Evolutionary conservation across 1,140 invertebrate species (phyloP).

Genomic region (Zophobas atratus): DNA sequence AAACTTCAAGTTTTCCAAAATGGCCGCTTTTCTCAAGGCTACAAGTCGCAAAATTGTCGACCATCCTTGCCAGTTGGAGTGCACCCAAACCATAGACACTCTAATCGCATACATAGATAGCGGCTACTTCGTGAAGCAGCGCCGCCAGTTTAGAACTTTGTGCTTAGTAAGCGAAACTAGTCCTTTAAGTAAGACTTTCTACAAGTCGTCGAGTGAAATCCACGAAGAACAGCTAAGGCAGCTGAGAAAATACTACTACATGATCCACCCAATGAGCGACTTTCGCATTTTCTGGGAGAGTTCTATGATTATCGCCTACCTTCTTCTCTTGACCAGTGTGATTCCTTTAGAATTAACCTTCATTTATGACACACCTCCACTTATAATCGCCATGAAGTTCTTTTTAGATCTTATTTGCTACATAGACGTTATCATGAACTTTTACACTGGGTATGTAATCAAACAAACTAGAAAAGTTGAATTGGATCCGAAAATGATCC

Average conservation of each 20-base stretch:
- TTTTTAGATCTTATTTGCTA: slow-evolving; percentile 32
- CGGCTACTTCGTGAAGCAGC: slow-evolving; percentile 51
- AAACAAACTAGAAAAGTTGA: slow-evolving; percentile 27
- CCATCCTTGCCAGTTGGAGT: not conserved
- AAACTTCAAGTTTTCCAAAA: not conserved
- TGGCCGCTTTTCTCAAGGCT: not conserved
- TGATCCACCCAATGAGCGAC: slow-evolving; percentile 54
- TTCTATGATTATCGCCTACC: not conserved
- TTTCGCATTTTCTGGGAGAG: slow-evolving; percentile 14
- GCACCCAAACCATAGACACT: slow-evolving; percentile 45
- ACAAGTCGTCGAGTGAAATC: slow-evolving; percentile 53
- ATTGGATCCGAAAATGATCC: slow-evolving; percentile 33
- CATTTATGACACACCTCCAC: not conserved
- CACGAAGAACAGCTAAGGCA: slow-evolving; percentile 53
- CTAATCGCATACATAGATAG: not conserved
- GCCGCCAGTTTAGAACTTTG: slow-evolving; percentile 41
- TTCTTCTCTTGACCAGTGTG: not conserved
- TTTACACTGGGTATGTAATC: slow-evolving; percentile 51
- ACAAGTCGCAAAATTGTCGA: not conserved
- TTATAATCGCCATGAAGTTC: not conserved
- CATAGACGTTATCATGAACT: slow-evolving; percentile 39
- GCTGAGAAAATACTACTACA: slow-evolving; percentile 21
- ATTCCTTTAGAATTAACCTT: slow-evolving; percentile 4
- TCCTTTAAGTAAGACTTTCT: slow-evolving; percentile 47
- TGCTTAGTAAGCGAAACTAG: slow-evolving; percentile 52